Conservation (phyloP, 2,888 invertebrate species). For the Mechanitis mazaeus region DNA sequence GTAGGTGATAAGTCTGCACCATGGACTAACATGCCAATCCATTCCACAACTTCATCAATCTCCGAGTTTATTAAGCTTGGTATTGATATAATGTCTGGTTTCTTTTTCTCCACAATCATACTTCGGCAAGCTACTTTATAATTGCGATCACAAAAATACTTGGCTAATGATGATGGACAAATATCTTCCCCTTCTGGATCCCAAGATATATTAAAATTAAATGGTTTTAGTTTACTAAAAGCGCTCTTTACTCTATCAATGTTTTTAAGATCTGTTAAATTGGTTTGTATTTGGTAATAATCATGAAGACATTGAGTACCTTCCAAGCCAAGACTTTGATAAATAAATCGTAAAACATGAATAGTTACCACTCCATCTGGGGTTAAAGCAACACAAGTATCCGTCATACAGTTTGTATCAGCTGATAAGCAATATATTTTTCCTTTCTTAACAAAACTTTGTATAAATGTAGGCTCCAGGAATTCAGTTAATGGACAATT, state of each 20-base stretch:
- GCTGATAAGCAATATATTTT: constrained; percentile 50
- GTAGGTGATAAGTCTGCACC: constrained; percentile 43
- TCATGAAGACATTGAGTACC: constrained; percentile 52
- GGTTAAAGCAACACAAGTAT: constrained; percentile 57
- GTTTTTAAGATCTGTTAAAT: constrained; percentile 44
- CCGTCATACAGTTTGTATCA: constrained; percentile 51
- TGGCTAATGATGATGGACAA: constrained; percentile 66
- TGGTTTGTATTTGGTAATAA: constrained; percentile 54
- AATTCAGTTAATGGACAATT: constrained; percentile 51
- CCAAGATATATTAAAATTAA: constrained; percentile 56
- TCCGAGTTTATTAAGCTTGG: constrained; percentile 52
- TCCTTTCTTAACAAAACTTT: constrained; percentile 58
- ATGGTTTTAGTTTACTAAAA: constrained; percentile 46
- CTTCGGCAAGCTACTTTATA: constrained; percentile 42
- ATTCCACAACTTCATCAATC: constrained; percentile 58
- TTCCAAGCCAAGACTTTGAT: constrained; percentile 63
- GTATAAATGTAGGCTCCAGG: constrained; percentile 50
- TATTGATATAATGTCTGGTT: constrained; percentile 47
- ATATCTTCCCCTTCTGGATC: constrained; percentile 50
- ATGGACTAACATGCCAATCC: constrained; percentile 60
- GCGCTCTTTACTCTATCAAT: constrained; percentile 40
- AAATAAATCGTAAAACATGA: constrained; percentile 51
- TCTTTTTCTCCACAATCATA: constrained; percentile 36
- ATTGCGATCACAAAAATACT: constrained; percentile 55
- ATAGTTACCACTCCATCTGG: constrained; percentile 56